Base-by-base conservation (phyloP, 2,113 vertebrate genomes). In the Xenus cinereus region DNA sequence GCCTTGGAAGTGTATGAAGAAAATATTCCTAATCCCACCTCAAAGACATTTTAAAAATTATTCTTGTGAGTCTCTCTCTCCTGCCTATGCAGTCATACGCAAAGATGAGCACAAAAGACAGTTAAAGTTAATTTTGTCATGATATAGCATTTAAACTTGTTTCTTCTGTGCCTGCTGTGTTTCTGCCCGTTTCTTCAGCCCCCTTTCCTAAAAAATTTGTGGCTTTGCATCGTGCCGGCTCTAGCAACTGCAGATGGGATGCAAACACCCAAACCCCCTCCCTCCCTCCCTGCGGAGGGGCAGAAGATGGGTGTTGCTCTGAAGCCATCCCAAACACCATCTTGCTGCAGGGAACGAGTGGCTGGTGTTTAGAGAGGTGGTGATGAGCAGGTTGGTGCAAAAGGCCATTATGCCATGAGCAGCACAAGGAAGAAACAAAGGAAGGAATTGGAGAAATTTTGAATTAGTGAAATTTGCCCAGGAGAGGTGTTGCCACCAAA, bases 251-350 rank as follows among this genome's bases (percentile, higher is more conserved):
- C 28, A 41, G 50, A 32, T 0, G 1, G 37, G 56, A 12, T 10
- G 12, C 28, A 35, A 76, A 39, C 22, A 21, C 2, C 21, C 13
- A 3, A 7, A 6, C 11, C 12, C 28, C 23, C 14, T 46, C 12
- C 23, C 10, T 45, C 12, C n/a, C 21, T 13, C 3, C 19, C 26
- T 12, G 69, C 30, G 10, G 54, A n/a, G 6, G 30, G 64, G 24
- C 2, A 2, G 0, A 2, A 17, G 37, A 5, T 3, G 24, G 4
- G 6, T 39, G 30, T 4, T 18, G 21, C 21, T 77, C 27, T 9
- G 12, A 66, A 53, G 60, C 28, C 35, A 0, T 26, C 4, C 5
- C 39, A 9, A 33, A 21, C 17, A 8, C 32, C 0, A 0, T 3
- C 15, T 32, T 41, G 13, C 37, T 37, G 16, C 13, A 41, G n/a